phyloP scores from a whole-genome alignment of 2,888 invertebrate genomes.

The Willowsia nigromaculata region DNA sequence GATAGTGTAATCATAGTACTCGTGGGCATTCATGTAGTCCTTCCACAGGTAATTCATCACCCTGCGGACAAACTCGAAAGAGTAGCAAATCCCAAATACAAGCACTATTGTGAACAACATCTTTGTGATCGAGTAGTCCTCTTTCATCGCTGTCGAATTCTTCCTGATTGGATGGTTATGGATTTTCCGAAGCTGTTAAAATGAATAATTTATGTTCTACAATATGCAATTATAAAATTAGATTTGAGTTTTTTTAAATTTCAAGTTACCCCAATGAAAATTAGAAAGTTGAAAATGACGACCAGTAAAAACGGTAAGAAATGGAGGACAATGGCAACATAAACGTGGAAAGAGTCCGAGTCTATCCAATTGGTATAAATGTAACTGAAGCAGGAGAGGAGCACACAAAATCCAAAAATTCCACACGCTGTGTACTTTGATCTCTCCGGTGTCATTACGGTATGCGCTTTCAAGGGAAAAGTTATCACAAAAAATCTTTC shows the following conservation, averaged over 20 bases:
- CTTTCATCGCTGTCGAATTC: not conserved
- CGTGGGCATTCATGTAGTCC: slow-evolving; percentile 29
- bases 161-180: not conserved
- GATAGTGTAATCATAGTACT: slow-evolving; percentile 68
- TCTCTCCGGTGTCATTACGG: not conserved
- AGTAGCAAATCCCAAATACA: slow-evolving; percentile 72
- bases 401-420: slow-evolving; percentile 16
- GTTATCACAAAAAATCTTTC: slow-evolving; percentile 71
- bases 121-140: slow-evolving; percentile 46
- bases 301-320: slow-evolving; percentile 56
- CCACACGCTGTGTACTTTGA: slow-evolving; percentile 1
- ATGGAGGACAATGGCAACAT: slow-evolving; percentile 62
- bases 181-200: slow-evolving; percentile 43
- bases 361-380: slow-evolving; percentile 3
- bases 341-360: slow-evolving; percentile 57
- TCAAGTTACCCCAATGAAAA: slow-evolving; percentile 64
- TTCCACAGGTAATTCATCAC: slow-evolving; percentile 48
- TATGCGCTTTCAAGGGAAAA: slow-evolving; percentile 54
- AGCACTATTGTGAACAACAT: slow-evolving; percentile 69
- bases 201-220: no score
- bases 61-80: slow-evolving; percentile 70
- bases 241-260: no score
- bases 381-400: slow-evolving; percentile 38
- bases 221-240: no score
- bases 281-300: slow-evolving; percentile 51